These are phyloP conservation scores for Diorhabda elongata DNA, from an alignment of 1,140 invertebrate genomes.

Conservation along the genomic window DNA sequence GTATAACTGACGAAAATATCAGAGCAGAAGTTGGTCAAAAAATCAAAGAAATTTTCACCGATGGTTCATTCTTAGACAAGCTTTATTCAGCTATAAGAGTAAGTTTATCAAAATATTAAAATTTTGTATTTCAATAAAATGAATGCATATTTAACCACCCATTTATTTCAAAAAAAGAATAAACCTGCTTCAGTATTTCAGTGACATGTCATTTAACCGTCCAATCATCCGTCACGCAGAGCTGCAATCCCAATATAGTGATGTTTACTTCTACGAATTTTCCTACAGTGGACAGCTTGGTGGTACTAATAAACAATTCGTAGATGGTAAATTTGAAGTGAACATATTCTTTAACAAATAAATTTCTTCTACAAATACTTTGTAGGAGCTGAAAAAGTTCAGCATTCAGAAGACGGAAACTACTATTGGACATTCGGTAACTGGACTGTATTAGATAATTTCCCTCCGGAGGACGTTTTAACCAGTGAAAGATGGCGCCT, in stretches of 20 bases:
- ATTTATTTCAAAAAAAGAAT: background rate
- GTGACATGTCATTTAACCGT: slow-evolving; percentile 23
- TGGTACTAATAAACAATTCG: background rate
- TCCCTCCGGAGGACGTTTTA: background rate
- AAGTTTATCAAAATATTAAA: background rate
- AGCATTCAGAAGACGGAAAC: slow-evolving; percentile 23
- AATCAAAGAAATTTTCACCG: background rate
- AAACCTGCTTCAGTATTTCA: slow-evolving; percentile 24
- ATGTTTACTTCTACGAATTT: slow-evolving; percentile 35
- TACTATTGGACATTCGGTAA: slow-evolving; percentile 18
- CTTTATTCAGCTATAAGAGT: background rate
- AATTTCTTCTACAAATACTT: background rate
- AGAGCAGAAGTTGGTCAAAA: background rate
- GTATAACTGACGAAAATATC: background rate
- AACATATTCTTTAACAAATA: no score
- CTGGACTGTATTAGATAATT: background rate
- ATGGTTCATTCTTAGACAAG: background rate
- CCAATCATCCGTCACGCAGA: slow-evolving; percentile 30
- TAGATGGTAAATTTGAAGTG: background rate
- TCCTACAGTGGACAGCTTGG: slow-evolving; percentile 23
- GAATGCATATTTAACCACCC: no score
- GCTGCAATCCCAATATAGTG: slow-evolving; percentile 25
- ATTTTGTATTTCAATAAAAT: background rate
- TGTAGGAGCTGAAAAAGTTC: slow-evolving; percentile 16
- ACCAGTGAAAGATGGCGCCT: background rate